Evolutionary conservation across 2,113 vertebrate genomes (phyloP).

Genomic region (Oreotragus oreotragus): DNA sequence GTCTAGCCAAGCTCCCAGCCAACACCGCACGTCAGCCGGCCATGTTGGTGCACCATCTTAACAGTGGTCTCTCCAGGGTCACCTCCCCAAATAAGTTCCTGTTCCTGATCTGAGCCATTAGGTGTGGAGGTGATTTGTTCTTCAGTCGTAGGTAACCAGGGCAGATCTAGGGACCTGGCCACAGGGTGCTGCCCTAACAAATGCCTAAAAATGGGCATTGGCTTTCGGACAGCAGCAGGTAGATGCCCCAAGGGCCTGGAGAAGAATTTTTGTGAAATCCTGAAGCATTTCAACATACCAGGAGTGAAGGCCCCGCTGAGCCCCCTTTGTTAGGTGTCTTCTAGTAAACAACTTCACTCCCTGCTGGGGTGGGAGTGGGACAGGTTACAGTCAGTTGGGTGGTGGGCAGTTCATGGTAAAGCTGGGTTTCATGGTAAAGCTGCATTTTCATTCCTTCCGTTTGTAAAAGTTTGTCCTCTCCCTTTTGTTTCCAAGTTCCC

Average conservation of each 20-base stretch:
- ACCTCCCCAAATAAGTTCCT: not conserved
- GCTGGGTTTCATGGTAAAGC: not conserved
- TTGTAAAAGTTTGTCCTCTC: not conserved
- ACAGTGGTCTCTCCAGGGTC: not conserved
- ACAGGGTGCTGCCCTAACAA: not conserved
- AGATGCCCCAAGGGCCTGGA: not conserved
- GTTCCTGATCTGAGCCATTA: not conserved
- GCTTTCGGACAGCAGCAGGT: not conserved
- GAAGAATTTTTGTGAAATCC: not conserved
- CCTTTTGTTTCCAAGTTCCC: not conserved
- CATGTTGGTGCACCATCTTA: not conserved
- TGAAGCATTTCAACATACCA: not conserved
- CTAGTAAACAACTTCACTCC: not conserved
- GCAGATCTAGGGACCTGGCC: not conserved
- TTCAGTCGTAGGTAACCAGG: not conserved
- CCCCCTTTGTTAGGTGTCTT: not conserved
- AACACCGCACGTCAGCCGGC: fast-evolving
- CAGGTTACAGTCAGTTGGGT: fast-evolving
- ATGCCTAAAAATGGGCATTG: not conserved
- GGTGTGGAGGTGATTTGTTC: not conserved
- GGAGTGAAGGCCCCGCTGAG: not conserved
- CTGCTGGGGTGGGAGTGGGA: not conserved
- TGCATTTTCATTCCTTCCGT: not conserved
- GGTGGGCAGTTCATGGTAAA: not conserved
- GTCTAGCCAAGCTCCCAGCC: not conserved